Evolutionary conservation across 2,888 invertebrate genomes (phyloP), one percentile per base, ranked within the genome.

Genomic region (Tolmerus cingulatus): DNA sequence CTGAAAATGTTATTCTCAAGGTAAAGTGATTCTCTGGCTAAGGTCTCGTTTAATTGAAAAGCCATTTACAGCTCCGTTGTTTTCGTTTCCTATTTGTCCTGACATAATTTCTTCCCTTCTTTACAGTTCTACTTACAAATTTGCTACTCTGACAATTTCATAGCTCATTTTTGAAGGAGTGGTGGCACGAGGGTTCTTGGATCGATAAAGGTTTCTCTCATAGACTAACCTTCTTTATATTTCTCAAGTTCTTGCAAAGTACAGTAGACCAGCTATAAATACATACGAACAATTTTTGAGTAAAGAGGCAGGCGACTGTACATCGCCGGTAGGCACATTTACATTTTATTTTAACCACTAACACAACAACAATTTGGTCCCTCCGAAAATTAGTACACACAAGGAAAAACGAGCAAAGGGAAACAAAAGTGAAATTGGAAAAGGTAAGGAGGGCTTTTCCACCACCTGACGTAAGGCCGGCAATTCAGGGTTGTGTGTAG

Each of bases 41-140:
- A 74, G 74, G 19, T 14, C 74, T 66, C 14, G 43, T 74, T 27
- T 85, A 85, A 85, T 85, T 85, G 85, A 85, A 85, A 85, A 85
- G 46, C 85, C 74, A 74, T 85, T 85, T 66, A 46, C 55, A 85
- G 40, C 86, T 30, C 46, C 76, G 30, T 74, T 89, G 87, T 89
- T 88, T 89, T 88, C 88, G 86, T 88, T 87, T 88, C 87, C 87
- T 88, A 87, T 87, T 88, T 88, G 81, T 55, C 34, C 81, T 55
- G 81, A 81, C 81, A 81, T 81, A 81, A 81, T 55, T 55, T 81
- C 81, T 55, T 30, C 55, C 34, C 55, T 81, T 43, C 81, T 55
- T 34, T 51, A 27, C 34, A 5, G 27, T 19, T 81, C 23, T 81
- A 81, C 55, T 55, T 55, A 81, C 81, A 81, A 81, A 81, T 81